phyloP scores from a whole-genome alignment of 2,113 vertebrate genomes.

The Maccullochella peelii region DNA sequence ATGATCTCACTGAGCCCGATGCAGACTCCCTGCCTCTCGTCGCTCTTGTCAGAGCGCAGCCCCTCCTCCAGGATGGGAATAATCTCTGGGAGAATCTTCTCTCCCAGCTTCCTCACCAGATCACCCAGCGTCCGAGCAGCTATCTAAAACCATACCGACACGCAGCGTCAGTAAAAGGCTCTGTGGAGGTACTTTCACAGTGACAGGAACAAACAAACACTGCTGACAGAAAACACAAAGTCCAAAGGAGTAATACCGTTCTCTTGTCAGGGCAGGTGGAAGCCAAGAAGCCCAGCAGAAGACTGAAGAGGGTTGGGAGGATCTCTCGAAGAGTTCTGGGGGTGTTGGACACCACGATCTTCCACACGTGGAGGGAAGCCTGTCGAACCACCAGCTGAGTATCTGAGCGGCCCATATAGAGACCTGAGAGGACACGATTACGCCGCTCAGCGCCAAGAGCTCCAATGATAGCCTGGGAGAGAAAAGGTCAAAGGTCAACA shows the following conservation, averaged over 20 bases:
- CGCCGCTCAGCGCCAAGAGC: slow-evolving; percentile 93
- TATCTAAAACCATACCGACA: slow-evolving; percentile 84
- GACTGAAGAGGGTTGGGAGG: slow-evolving; percentile 94
- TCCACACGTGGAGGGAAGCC: slow-evolving; percentile 97
- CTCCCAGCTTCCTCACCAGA: slow-evolving; percentile 97
- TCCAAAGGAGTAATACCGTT: slow-evolving; percentile 85
- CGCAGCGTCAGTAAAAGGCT: not conserved
- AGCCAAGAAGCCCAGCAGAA: slow-evolving; percentile 97
- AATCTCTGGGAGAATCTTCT: slow-evolving; percentile 98
- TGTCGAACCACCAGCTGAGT: slow-evolving; percentile 97
- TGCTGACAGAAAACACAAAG: not conserved
- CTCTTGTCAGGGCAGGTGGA: slow-evolving; percentile 97
- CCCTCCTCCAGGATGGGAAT: slow-evolving; percentile 98
- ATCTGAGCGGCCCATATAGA: slow-evolving; percentile 99
- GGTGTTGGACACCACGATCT: slow-evolving; percentile 98
- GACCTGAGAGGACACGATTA: slow-evolving; percentile 95
- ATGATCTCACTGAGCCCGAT: slow-evolving; percentile 98
- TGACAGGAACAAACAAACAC: not conserved
- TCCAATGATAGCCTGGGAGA: slow-evolving; percentile 91
- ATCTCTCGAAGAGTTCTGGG: slow-evolving; percentile 96
- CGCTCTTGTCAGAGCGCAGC: slow-evolving; percentile 94
- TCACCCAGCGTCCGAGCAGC: slow-evolving; percentile 96
- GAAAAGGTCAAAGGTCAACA: not conserved
- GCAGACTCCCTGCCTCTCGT: slow-evolving; percentile 97
- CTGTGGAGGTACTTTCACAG: not conserved